These are phyloP conservation scores for Saccostrea glomerata DNA, from an alignment of 1,140 invertebrate genomes.

Conservation along the genomic window DNA sequence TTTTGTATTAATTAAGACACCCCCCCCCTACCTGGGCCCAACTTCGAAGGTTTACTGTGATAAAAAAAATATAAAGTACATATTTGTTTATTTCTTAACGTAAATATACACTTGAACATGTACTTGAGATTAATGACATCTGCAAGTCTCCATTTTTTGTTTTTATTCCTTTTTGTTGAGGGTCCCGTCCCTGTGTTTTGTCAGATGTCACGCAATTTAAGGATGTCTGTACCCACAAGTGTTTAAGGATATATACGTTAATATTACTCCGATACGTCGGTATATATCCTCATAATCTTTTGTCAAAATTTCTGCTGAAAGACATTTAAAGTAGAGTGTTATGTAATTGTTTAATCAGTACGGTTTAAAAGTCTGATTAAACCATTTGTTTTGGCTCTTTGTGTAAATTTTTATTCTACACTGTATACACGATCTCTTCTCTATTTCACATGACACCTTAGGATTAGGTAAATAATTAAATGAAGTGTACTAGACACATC, in stretches of 20 bases:
- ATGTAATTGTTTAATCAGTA: conserved; percentile 31
- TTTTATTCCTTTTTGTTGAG: background rate
- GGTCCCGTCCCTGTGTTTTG: background rate
- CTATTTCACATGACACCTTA: background rate
- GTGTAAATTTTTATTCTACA: conserved; percentile 2
- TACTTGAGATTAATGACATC: background rate
- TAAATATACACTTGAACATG: background rate
- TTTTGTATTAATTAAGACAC: too few species aligned
- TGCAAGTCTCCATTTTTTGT: background rate
- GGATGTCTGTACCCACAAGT: background rate
- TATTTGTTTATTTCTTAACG: background rate
- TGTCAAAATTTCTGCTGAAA: conserved; percentile 9
- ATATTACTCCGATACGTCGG: background rate
- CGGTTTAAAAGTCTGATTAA: background rate
- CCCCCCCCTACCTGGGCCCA: too few species aligned
- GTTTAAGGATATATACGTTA: background rate
- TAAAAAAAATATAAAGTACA: background rate
- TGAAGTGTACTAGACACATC: background rate
- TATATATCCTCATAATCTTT: background rate
- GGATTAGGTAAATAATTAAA: conserved; percentile 9
- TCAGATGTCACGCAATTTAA: background rate
- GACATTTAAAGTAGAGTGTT: conserved; percentile 11
- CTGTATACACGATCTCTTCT: background rate
- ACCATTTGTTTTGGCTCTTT: conserved; percentile 15
- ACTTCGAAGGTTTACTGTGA: too few species aligned